Evolutionary conservation across 1,140 invertebrate genomes (phyloP).

Genomic region (Thereuonema tuberculata): DNA sequence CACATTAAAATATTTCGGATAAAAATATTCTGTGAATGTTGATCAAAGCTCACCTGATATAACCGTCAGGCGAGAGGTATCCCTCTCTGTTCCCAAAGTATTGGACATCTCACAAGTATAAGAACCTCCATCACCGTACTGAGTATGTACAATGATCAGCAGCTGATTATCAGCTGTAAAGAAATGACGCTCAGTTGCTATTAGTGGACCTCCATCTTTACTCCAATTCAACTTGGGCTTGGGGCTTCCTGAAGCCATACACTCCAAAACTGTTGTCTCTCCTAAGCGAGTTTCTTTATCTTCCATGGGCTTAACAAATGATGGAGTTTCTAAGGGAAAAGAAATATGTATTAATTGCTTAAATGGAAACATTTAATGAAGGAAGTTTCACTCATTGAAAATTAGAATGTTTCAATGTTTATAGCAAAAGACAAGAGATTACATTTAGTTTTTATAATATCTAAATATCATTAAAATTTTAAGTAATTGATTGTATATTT

Average conservation of each 20-base stretch:
- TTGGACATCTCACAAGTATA: conserved; percentile 84
- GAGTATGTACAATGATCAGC: conserved; percentile 67
- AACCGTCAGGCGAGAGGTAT: conserved; percentile 35
- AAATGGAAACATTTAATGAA: conserved; percentile 10
- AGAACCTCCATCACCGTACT: conserved; percentile 56
- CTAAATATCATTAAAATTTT: too few relatives aligned
- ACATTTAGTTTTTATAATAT: too few relatives aligned
- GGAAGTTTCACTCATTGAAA: too few relatives aligned
- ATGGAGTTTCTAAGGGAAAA: conserved; percentile 52
- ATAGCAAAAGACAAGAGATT: too few relatives aligned
- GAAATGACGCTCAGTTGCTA: conserved; percentile 57
- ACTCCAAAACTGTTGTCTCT: conserved; percentile 68
- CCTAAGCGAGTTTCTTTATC: conserved; percentile 64
- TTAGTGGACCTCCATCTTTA: conserved; percentile 62
- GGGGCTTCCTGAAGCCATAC: conserved; percentile 69
- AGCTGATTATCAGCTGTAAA: conserved; percentile 73
- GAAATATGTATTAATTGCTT: conserved; percentile 9
- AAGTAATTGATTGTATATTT: too few relatives aligned
- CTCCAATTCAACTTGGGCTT: conserved; percentile 76
- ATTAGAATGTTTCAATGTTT: not conserved
- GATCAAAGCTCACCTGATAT: conserved; percentile 41
- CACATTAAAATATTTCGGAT: too few relatives aligned
- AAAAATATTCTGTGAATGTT: too few relatives aligned
- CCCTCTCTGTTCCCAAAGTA: conserved; percentile 51
- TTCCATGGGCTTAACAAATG: conserved; percentile 68